Base-by-base conservation (phyloP, 2,888 invertebrate species). In the Drosophila merina region DNA sequence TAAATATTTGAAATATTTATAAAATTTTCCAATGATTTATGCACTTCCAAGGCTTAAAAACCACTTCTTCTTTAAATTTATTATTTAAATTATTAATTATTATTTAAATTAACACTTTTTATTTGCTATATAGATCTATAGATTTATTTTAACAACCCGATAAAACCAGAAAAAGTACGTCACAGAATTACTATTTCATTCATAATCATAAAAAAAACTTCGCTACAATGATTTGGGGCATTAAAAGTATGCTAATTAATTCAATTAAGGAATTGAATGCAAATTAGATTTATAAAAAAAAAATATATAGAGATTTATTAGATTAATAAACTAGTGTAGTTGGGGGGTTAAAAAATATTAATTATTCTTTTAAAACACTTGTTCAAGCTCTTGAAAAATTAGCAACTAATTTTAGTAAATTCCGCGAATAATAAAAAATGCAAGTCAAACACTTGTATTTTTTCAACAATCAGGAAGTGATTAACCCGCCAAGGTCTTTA, bases 241-340 rank as follows among this genome's bases (percentile, higher is more conserved):
- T 45, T 58, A 30, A 14, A 52, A 47, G 45, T 20, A 47, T 54
- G 55, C 36, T 55, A 54, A 59, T 59, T 54, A 55, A 45, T 12
- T 36, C 33, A n/a, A 36, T 55, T 36, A 6, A 36, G n/a, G 6
- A n/a, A 12, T 10, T 20, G 28, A 59, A 45, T 47, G 52, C 33
- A 12, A 55, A 59, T 36, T 59, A 8, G 20, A 45, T 28, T 36
- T 36, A 52, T 36, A 6, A 28, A 28, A 28, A 28, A 28, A 28
- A 28, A 2, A 20, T 20, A 20, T 20, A 20, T 1, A 20, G 1
- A 20, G 20, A 20, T 20, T 20, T 20, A 20, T 20, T 20, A 20
- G 20, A 20, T 20, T 20, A 20, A 20, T 20, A 33, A 3, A 36
- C 36, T n/a, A 36, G 36, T n/a, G 6, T n/a, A 36, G 9, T n/a